Base-by-base conservation (phyloP, 2,113 vertebrate species). In the human region DNA sequence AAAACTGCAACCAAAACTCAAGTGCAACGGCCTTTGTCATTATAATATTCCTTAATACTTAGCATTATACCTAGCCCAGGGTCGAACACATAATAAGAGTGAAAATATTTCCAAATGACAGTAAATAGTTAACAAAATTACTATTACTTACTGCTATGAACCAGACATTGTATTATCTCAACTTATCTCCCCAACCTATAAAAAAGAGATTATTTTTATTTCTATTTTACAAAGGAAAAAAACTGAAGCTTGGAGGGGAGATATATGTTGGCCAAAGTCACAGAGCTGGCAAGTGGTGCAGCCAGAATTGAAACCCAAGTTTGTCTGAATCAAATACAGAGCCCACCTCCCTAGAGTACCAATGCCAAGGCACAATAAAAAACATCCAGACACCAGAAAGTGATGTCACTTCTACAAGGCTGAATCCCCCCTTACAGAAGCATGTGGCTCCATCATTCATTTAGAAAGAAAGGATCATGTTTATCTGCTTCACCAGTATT, bases 391-490 rank as follows among this genome's bases (percentile, higher is more conserved):
- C 14, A 20, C 73, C 64, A 57, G 40, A 68, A 78, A 43, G 32
- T 5, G 1, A 40, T 1, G 0, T n/a, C 17, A 23, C n/a, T 64
- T 52, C 55, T 8, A 17, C 2, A 16, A 38, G 4, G 27, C 45
- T 13, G 8, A 16, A 27, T 2, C 9, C 17, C 10, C 18, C 43
- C 38, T 45, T 23, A 0, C 12, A 16, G 43, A 57, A 20, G 23
- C 13, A 45, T 0, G 9, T 0, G 38, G 23, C 55, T 72, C 79
- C 32, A 38, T 70, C 30, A 64, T 43, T 79, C 43, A 35, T 32
- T 68, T 68, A 45, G 16, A 64, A 90, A 55, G 27, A 90, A 85
- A 32, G 27, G 43, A 5, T 20, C 50, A 25, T 23, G 20, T 57
- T 50, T 45, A 61, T 18, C 32, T 25, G 13, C 6, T 32, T 88